Percentiles rank a stretch among this genome's conserved stretches.
Evolutionary conservation across 2,113 vertebrate species (phyloP).

Genomic region (Seriola quinqueradiata): DNA sequence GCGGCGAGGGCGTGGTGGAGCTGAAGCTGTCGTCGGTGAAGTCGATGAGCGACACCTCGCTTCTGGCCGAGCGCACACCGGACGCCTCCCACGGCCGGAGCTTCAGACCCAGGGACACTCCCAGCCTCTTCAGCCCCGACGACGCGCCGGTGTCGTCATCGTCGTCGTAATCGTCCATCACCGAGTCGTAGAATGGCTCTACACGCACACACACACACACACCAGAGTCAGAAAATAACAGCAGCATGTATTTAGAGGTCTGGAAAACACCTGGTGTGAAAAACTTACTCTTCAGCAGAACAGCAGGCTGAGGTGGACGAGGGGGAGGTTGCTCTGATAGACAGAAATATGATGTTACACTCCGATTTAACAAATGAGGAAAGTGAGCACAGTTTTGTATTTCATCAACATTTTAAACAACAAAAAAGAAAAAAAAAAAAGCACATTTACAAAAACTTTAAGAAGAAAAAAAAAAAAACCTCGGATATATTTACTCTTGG

Average conservation of each 20-base stretch:
- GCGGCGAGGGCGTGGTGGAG: slow-evolving; percentile 84
- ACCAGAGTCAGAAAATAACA: neutral
- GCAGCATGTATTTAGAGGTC: slow-evolving; percentile 20
- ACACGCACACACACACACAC: neutral
- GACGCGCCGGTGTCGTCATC: slow-evolving; percentile 73
- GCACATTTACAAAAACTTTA: neutral
- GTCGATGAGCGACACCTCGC: slow-evolving; percentile 95
- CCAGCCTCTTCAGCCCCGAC: slow-evolving; percentile 86
- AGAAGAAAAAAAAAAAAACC: neutral
- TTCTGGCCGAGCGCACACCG: slow-evolving; percentile 45
- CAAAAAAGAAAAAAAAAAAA: no score
- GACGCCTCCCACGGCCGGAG: slow-evolving; percentile 88
- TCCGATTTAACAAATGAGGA: neutral
- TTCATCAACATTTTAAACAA: neutral
- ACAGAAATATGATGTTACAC: neutral
- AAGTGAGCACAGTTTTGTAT: neutral
- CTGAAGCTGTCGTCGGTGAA: slow-evolving; percentile 91
- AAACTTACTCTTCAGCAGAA: slow-evolving; percentile 94
- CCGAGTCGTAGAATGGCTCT: slow-evolving; percentile 93
- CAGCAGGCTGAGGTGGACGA: slow-evolving; percentile 93
- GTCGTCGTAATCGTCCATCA: slow-evolving; percentile 90
- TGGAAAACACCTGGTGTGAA: slow-evolving; percentile 20
- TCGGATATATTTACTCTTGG: slow-evolving; percentile 88
- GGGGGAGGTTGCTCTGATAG: slow-evolving; percentile 93
- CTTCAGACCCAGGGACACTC: slow-evolving; percentile 88